These are phyloP conservation scores for Neodiprion lecontei DNA, from an alignment of 1,140 invertebrate genomes.

Conservation along the genomic window DNA sequence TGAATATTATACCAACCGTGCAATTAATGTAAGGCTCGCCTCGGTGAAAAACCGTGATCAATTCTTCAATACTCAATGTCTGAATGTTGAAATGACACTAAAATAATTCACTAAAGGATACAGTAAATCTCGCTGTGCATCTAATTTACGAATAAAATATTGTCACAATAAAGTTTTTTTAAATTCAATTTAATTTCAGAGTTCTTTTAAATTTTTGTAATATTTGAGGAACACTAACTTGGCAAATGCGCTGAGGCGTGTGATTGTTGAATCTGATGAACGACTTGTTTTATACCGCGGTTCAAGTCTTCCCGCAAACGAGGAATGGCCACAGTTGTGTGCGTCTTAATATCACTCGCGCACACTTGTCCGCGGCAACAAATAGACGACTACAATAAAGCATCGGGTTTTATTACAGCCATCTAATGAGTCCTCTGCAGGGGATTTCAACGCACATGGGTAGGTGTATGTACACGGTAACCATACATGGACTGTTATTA, in stretches of 20 bases:
- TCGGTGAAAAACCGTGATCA: background rate
- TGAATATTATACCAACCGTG: no score
- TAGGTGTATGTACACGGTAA: no score
- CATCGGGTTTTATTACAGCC: no score
- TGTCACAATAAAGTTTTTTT: background rate
- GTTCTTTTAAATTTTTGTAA: background rate
- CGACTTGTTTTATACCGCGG: conserved; percentile 25
- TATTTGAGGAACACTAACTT: conserved; percentile 6
- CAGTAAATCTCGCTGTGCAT: background rate
- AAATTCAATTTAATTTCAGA: background rate
- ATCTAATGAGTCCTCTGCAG: no score
- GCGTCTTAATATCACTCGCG: no score
- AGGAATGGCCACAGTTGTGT: no score
- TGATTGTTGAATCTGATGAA: conserved; percentile 22
- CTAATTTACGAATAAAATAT: background rate
- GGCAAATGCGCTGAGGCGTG: conserved; percentile 19
- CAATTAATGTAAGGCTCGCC: no score
- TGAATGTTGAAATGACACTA: background rate
- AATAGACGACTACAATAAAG: no score
- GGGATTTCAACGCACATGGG: no score
- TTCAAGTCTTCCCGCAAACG: conserved; percentile 15
- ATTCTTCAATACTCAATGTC: background rate
- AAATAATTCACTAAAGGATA: background rate
- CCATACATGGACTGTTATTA: no score
- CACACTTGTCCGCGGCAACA: no score